Percentiles rank a stretch among this genome's conserved stretches.
Evolutionary conservation across 2,113 vertebrate species (phyloP).

Genomic region (Prionailurus viverrinus): DNA sequence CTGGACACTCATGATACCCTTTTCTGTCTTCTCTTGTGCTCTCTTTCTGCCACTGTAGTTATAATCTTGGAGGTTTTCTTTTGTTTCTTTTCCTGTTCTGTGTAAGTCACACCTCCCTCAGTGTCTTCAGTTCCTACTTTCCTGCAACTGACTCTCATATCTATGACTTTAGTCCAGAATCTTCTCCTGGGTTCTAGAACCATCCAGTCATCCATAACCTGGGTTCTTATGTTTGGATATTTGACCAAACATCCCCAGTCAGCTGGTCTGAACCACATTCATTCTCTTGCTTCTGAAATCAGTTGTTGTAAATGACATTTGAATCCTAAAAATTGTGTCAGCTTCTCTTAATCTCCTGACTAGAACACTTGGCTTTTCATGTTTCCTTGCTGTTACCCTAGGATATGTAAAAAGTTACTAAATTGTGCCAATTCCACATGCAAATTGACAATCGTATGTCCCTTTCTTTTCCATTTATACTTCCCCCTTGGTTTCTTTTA

Average conservation of each 20-base stretch:
- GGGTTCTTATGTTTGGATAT: neutral
- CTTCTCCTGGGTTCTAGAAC: neutral
- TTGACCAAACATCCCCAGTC: neutral
- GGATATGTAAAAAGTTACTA: neutral
- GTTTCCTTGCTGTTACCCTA: neutral
- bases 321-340: neutral
- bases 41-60: neutral
- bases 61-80: neutral
- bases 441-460: neutral
- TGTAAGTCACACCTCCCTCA: neutral
- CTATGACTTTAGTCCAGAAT: neutral
- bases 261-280: neutral
- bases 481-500: neutral
- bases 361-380: neutral
- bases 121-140: neutral
- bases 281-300: slow-evolving; percentile 38
- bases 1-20: neutral
- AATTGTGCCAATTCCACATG: neutral
- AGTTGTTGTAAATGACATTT: neutral
- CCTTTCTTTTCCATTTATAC: neutral
- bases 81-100: neutral
- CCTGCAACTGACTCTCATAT: neutral
- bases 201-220: neutral
- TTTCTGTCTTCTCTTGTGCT: neutral
- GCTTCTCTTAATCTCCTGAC: neutral